Evolutionary conservation across 2,888 invertebrate genomes (phyloP).

Genomic region (Drosophila setosimentum): DNA sequence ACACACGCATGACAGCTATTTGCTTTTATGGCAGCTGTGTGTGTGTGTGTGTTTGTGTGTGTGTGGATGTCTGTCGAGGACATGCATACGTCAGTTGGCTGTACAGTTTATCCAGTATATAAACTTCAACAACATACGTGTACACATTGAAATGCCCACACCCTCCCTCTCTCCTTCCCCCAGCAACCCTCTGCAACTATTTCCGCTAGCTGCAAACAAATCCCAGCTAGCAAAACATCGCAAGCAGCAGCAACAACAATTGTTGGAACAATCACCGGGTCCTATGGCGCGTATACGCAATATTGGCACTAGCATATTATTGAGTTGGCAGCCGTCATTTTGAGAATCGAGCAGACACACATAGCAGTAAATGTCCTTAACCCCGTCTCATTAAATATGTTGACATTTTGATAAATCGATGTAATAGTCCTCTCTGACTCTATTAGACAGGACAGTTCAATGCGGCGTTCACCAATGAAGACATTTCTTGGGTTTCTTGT

Average conservation of each 20-base stretch:
- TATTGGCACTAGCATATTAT: conserved; percentile 74
- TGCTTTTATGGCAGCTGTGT: conserved; percentile 73
- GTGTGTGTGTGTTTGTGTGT: conserved; percentile 11
- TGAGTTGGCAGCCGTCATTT: conserved; percentile 54
- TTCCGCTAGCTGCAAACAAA: conserved; percentile 78
- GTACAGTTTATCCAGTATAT: conserved; percentile 76
- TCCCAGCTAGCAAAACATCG: conserved; percentile 70
- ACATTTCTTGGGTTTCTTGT: conserved; percentile 7
- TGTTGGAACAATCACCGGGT: conserved; percentile 57
- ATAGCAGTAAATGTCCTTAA: conserved; percentile 65
- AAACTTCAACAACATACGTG: conserved; percentile 67
- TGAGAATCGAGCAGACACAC: conserved; percentile 3
- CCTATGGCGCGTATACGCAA: conserved; percentile 70
- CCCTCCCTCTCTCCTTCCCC: conserved; percentile 16
- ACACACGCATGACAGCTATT: conserved; percentile 68
- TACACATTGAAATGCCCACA: conserved; percentile 18
- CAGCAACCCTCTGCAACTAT: conserved; percentile 62
- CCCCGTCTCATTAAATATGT: conserved; percentile 78
- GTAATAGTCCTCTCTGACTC: conserved; percentile 54
- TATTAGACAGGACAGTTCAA: conserved; percentile 24
- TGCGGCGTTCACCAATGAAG: conserved; percentile 19
- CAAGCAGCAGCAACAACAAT: conserved; percentile 36
- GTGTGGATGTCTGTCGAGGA: conserved; percentile 45
- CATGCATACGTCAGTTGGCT: conserved; percentile 73
- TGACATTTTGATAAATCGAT: conserved; percentile 80